Evolutionary conservation across 2,113 vertebrate species (phyloP), one percentile per base, ranked within the genome.

Genomic region (Podocnemis expansa): DNA sequence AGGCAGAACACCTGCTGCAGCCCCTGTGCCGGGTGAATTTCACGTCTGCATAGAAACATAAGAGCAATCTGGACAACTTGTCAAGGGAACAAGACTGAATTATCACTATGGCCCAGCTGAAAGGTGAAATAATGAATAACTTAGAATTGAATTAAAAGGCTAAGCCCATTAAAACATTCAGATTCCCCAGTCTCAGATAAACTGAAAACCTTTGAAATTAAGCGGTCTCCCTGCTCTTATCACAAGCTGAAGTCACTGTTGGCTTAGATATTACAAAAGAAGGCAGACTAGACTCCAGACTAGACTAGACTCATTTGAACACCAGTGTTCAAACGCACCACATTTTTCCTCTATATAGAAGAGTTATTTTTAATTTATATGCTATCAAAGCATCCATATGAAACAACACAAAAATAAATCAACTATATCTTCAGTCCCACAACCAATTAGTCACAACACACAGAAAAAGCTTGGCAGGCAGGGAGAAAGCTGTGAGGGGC

Each of bases 81-180:
- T 97, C 96, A 93, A 93, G 96, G 94, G 96, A 97, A 94, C 96
- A 96, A 93, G 96, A 97, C 93, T 96, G 95, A 97, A 97, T 97
- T 97, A 97, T 97, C 94, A 96, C 93, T 86, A 5, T 75, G 91
- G 94, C 88, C 95, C 97, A 97, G 95, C 95, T 96, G 96, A 97
- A 97, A 96, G 97, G 96, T 97, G 95, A 97, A 97, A 96, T 97
- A 88, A 97, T 93, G 97, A 97, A 94, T 90, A 96, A 97, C 94
- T 91, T 96, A 93, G 96, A 97, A 97, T 97, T 97, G 97, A 97
- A 96, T 97, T 97, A 97, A 96, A 96, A 97, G 89, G 82, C 80
- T 96, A 97, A 97, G 93, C 95, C 93, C 95, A 96, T 97, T 97
- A 97, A 97, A 97, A 91, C 93, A 96, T 95, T 97, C 93, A 43